Base-by-base conservation (phyloP, 2,888 invertebrate genomes). In the Pachycephus smyrnensis region DNA sequence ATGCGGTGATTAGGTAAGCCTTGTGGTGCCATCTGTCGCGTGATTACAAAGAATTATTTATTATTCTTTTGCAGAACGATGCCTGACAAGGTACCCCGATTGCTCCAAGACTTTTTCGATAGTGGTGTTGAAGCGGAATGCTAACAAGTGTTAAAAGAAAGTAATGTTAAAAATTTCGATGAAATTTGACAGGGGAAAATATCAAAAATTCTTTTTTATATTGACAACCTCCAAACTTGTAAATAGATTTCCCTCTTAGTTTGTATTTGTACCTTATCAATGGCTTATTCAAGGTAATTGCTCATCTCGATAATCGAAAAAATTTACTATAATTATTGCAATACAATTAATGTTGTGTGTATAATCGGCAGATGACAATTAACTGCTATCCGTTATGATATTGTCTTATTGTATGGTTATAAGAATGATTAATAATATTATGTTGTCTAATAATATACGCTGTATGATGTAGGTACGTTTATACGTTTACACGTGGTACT, bases 41-140 rank as follows among this genome's bases (percentile, higher is more conserved):
- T 55, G 23, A 55, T 55, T 9, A 23, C 2, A 0, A 55, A 23
- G 23, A 1, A 55, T 23, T 71, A 73, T 77, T 76, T 76, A 76
- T 71, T 6, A 75, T 79, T 81, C 82, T 84, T 35, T 88, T 94
- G 92, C 89, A 94, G 95, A 87, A 85, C 92, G 68, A 87, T 95
- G 15, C 95, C 96, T 0, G 89, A 89, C 36, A 91, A 92, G 79
- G 93, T 94, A 4, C 90, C 93, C 55, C 83, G 93, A 6, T 90
- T 93, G 82, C 78, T 95, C 0, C 92, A 93, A 85, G 95, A 95
- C 88, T 96, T 95, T 87, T 82, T 95, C 55, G 95, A 94, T 84
- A 93, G 94, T 12, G 95, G 95, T 33, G 92, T 96, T 4, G 94
- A 95, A 55, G 92, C 94, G 0, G 93, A 94, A 83, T 79, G 78